These are phyloP conservation scores for Salvelinus sp. DNA, from an alignment of 2,113 vertebrate species.

Conservation along the genomic window DNA sequence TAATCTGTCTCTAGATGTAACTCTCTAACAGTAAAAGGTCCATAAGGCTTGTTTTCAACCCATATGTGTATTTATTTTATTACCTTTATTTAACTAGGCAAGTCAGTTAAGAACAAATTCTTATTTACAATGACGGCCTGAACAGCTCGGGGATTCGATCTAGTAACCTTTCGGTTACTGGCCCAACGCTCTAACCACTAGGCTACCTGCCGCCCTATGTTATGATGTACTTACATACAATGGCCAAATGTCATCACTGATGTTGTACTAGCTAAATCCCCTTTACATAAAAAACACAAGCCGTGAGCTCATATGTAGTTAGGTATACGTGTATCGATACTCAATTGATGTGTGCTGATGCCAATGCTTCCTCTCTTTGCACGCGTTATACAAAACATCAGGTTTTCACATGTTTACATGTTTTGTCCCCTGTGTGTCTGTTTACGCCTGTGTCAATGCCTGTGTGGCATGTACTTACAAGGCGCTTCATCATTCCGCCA, in stretches of 20 bases:
- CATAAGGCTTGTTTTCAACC: background rate
- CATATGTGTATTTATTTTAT: background rate
- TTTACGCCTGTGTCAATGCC: slow-evolving; percentile 66
- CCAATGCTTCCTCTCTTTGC: slow-evolving; percentile 63
- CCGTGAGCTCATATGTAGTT: background rate
- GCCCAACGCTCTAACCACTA: no score
- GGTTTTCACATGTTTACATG: slow-evolving; percentile 58
- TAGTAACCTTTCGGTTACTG: no score
- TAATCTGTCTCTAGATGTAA: background rate
- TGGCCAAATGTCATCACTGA: background rate
- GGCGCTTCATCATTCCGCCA: slow-evolving; percentile 79
- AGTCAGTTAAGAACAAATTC: no score
- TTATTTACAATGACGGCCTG: no score
- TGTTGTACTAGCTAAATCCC: background rate
- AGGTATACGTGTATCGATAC: background rate
- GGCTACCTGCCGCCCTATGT: background rate
- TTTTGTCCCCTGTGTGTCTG: slow-evolving; percentile 45
- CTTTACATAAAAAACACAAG: background rate
- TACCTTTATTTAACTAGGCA: no score
- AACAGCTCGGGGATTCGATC: no score
- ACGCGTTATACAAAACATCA: slow-evolving; percentile 28
- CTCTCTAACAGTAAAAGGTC: background rate
- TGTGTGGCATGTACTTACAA: slow-evolving; percentile 75
- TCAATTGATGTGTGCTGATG: slow-evolving; percentile 39
- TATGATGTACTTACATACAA: background rate